Conservation (phyloP, 2,888 invertebrate genomes). For the Nomada goodeniana region DNA sequence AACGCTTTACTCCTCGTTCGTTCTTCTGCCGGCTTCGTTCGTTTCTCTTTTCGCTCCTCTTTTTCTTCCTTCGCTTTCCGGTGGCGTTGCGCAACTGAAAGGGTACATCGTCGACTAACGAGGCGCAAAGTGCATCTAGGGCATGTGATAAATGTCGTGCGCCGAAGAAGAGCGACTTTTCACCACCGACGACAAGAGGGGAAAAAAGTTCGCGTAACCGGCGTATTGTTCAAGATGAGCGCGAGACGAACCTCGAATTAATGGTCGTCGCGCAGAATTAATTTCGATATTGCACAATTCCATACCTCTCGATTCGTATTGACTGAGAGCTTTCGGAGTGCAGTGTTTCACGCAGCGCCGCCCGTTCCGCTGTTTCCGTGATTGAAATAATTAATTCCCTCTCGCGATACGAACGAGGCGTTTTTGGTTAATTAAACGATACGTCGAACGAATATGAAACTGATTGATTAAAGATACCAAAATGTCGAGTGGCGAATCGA, state of each 20-base stretch:
- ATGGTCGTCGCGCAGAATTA: too few relatives aligned
- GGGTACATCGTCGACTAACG: constrained; percentile 60
- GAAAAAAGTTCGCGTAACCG: background rate
- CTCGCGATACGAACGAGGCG: background rate
- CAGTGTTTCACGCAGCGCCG: too few relatives aligned
- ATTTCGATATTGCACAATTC: background rate
- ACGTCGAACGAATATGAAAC: background rate
- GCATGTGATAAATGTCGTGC: constrained; percentile 61
- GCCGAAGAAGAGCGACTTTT: constrained; percentile 32
- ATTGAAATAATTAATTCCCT: constrained; percentile 20
- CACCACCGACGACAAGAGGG: background rate
- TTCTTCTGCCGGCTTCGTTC: constrained; percentile 1
- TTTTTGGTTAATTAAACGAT: constrained; percentile 25
- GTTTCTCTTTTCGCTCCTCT: background rate
- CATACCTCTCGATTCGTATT: background rate
- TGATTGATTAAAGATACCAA: constrained; percentile 1
- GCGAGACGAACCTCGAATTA: too few relatives aligned
- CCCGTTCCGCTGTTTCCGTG: background rate
- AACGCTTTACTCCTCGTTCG: constrained; percentile 21
- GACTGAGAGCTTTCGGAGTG: background rate
- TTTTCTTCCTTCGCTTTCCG: background rate
- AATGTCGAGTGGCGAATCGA: background rate
- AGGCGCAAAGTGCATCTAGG: constrained; percentile 62
- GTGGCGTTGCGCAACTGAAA: constrained; percentile 47
- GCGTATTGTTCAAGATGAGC: background rate